These are phyloP conservation scores for Seira musarum DNA, from an alignment of 2,888 invertebrate species.

Conservation along the genomic window DNA sequence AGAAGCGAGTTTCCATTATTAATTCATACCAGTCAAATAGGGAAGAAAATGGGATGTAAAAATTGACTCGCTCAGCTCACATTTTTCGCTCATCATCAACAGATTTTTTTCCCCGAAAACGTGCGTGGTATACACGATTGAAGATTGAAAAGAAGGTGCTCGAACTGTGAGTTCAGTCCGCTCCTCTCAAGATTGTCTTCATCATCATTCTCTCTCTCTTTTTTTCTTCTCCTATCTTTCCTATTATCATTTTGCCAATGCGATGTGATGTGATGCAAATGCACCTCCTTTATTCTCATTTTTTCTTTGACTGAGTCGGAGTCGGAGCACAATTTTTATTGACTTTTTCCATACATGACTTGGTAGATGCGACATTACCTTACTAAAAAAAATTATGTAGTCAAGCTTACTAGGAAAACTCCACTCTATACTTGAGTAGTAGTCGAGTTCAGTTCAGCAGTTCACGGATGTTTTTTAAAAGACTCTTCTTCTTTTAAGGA, in stretches of 20 bases:
- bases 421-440: too few species aligned
- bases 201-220: not conserved
- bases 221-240: slow-evolving; percentile 11
- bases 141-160: slow-evolving; percentile 10
- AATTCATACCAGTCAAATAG: not conserved
- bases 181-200: not conserved
- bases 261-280: slow-evolving; percentile 22
- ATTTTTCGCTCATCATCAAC: not conserved
- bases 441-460: not conserved
- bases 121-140: slow-evolving; percentile 9
- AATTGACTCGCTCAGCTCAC: not conserved
- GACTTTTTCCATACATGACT: slow-evolving; percentile 11
- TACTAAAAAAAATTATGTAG: slow-evolving; percentile 1
- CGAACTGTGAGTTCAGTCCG: too few species aligned
- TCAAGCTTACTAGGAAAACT: not conserved
- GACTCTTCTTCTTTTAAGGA: too few species aligned
- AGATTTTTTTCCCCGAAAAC: not conserved
- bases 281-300: not conserved
- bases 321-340: not conserved
- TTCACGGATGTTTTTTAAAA: not conserved
- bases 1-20: not conserved
- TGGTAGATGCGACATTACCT: not conserved
- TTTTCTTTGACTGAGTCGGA: too few species aligned
- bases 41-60: not conserved
- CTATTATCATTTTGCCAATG: slow-evolving; percentile 44